Base-by-base conservation (phyloP, 2,797 vertebrate species). In the Rhinella marina region DNA sequence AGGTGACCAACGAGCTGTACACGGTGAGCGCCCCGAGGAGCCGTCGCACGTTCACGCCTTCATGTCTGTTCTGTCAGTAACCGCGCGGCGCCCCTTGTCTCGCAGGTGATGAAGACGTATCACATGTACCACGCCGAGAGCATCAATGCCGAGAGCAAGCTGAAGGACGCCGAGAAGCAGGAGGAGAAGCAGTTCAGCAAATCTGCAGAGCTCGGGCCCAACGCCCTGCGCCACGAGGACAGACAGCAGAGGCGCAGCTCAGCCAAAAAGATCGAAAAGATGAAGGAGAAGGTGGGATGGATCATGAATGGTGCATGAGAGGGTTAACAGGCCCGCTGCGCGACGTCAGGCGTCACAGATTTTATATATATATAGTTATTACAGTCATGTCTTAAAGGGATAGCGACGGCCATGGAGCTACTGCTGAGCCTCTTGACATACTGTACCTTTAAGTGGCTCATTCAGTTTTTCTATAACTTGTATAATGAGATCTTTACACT, bases 101-200 rank as follows among this genome's bases (percentile, higher is more conserved):
- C 12, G 23, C 94, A 99, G 98, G 98, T 99, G 93, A 99, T 99
- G 98, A 99, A 99, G 93, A 99, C 98, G 0, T 99, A 99, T 93
- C 98, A 99, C 95, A 99, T 99, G 98, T 99, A 99, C 92, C 98
- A 99, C 0, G 96, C 97, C 0, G 98, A 99, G 92, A 99, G 98
- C 94, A 97, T 99, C 94, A 99, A 97, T 0, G 98, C 98, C 0
- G 98, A 99, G 92, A 98, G 97, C 95, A 99, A 99, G 91, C 96
- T 99, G 93, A 99, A 99, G 91, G 98, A 99, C 12, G 98, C 98
- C 0, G 98, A 99, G 93, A 99, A 99, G 92, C 98, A 99, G 94
- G 98, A 99, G 78, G 98, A 99, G 88, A 99, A 99, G 90, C 98
- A 99, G 92, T 99, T 98, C 94, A 98, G 97, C 93, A 99, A 97